A percentile compares a stretch with the other conserved stretches of the same genome.
These are phyloP conservation scores for Lasioglossum albipes DNA, from an alignment of 1,140 invertebrate genomes.

Conservation along the genomic window DNA sequence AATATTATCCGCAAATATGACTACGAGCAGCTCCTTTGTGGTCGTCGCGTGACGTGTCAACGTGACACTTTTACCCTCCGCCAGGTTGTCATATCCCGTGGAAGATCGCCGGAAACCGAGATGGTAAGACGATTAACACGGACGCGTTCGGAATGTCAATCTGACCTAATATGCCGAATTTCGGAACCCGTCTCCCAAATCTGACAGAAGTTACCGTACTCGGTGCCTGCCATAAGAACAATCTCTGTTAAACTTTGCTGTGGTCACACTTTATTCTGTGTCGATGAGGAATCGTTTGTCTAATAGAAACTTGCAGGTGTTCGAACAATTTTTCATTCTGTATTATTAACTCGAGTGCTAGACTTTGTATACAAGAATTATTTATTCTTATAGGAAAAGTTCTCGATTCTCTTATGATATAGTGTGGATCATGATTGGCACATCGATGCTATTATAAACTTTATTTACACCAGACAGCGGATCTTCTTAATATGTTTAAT, in stretches of 20 bases:
- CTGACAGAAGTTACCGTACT: neutral
- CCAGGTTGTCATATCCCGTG: constrained; percentile 20
- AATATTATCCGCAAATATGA: constrained; percentile 75
- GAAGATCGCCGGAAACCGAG: constrained; percentile 1
- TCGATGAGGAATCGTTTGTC: too few relatives aligned
- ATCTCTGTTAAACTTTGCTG: neutral
- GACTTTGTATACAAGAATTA: too few relatives aligned
- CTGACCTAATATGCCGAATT: neutral
- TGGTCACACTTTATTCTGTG: neutral
- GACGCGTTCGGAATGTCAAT: constrained; percentile 27
- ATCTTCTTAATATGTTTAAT: too few relatives aligned
- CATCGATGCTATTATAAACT: too few relatives aligned
- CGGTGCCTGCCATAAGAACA: neutral
- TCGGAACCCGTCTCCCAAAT: neutral
- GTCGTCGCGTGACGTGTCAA: constrained; percentile 32
- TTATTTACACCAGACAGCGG: too few relatives aligned
- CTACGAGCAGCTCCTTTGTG: constrained; percentile 44
- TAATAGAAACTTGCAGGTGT: too few relatives aligned
- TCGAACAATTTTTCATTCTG: too few relatives aligned
- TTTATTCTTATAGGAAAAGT: too few relatives aligned
- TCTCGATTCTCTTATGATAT: too few relatives aligned
- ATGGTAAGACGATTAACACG: constrained; percentile 31
- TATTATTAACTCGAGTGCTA: too few relatives aligned
- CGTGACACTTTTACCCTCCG: constrained; percentile 37
- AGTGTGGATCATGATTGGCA: too few relatives aligned